Percentiles rank a stretch among this genome's conserved stretches.
Conservation (phyloP, 2,797 vertebrate species). For the Cyclura pinguis region DNA sequence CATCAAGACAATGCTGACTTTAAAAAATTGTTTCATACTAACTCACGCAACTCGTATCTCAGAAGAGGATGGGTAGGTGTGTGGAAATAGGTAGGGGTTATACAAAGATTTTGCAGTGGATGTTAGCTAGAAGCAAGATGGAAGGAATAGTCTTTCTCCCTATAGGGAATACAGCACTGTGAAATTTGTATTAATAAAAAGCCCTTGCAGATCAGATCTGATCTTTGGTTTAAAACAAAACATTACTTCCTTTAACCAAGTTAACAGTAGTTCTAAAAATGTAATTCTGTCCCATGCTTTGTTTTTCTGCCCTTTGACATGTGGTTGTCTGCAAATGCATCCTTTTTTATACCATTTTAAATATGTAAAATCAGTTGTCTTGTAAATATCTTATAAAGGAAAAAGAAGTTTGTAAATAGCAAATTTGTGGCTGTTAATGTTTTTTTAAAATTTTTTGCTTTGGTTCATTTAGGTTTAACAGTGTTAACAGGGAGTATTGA, state of each 20-base stretch:
- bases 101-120: constrained; percentile 66
- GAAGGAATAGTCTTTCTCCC: constrained; percentile 70
- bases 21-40: constrained; percentile 61
- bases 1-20: constrained; percentile 9
- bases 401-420: constrained; percentile 76
- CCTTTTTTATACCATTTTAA: constrained; percentile 80
- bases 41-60: constrained; percentile 52
- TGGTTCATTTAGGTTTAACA: constrained; percentile 70
- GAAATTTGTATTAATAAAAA: constrained; percentile 68
- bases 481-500: constrained; percentile 61
- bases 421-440: constrained; percentile 78
- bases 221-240: constrained; percentile 59
- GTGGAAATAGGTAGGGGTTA: constrained; percentile 32
- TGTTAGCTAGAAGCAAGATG: constrained; percentile 53
- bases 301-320: constrained; percentile 74
- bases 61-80: constrained; percentile 46
- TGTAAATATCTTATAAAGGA: constrained; percentile 78
- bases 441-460: constrained; percentile 62
- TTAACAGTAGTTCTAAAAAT: constrained; percentile 74
- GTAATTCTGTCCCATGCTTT: constrained; percentile 62
- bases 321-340: constrained; percentile 76
- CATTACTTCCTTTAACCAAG: constrained; percentile 66
- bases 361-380: constrained; percentile 79
- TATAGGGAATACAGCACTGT: constrained; percentile 72
- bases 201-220: constrained; percentile 67